Evolutionary conservation across 2,888 invertebrate species (phyloP), one percentile per base, ranked within the genome.

Genomic region (Dorcus parallelipipedus): DNA sequence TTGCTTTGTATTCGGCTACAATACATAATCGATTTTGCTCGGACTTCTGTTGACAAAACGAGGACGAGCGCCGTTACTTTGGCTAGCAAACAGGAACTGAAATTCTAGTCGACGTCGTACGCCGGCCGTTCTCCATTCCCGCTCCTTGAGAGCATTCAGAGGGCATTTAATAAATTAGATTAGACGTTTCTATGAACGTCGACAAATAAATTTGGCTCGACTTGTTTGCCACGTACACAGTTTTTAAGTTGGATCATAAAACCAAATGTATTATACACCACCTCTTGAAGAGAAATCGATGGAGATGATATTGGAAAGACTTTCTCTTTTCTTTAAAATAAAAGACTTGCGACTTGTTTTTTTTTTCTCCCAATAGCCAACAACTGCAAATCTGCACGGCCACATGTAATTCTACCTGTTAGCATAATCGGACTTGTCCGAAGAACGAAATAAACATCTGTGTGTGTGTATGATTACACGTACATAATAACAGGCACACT

Each of bases 1-100:
- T 62, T 57, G 64, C 61, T 59, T 63, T 63, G 61, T 63, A 61
- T 59, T 58, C 63, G 52, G 59, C 57, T 53, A 64, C 62, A 64
- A 64, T 62, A 58, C 62, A 43, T 64, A 62, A 64, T 64, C 64
- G 64, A 64, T 64, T 64, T 62, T 59, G 33, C 48, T 51, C 49
- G 52, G 49, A 47, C 47, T 52, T 58, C 38, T 54, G 60, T 60
- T 57, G 60, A 58, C 58, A 58, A 57, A 54, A 58, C 57, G 58
- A 54, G 52, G 52, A 59, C 49, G 52, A 56, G 52, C 43, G 26
- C 26, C 26, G 52, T 45, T 47, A 23, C 40, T 39, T 17, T 45
- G 39, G 52, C 41, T 43, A 42, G 50, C 42, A 23, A 42, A 52
- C 43, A 43, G 38, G 40, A 54, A 38, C 40, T 38, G 47, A 48